Evolutionary conservation across 1,140 invertebrate species (phyloP), one percentile per base, ranked within the genome.

Genomic region (Doryteuthis pealeii): DNA sequence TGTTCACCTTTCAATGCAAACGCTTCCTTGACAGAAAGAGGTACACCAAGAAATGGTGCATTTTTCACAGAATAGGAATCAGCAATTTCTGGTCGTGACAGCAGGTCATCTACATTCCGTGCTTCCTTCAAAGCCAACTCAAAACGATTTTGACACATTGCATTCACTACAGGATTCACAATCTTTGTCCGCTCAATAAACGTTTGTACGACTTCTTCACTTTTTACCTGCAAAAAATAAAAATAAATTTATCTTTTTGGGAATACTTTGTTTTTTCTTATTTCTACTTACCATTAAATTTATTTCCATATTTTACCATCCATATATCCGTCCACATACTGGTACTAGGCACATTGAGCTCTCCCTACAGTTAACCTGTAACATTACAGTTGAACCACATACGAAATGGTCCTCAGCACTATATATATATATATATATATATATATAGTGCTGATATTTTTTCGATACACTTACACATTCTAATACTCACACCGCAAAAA

Each of bases 11-110:
- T 83, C 12, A 83, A 73, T 66, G 74, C 77, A 81, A 88, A 86
- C 30, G 84, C 82, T 77, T 87, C 86, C 74, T 88, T 88, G n/a
- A 84, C 81, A 71, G 86, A 82, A 18, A 86, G 68, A 15, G 87
- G 87, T 22, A 88, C 85, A 28, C 86, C 87, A 54, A 88, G 80
- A 32, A 87, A 78, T 72, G 87, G 87, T 66, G 77, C 79, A 58
- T 82, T 80, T 18, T 77, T 65, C 66, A 79, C 79, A 28, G 81
- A 81, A 67, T 80, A 85, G 65, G 78, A 75, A 8, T 81, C 79
- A 72, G 75, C 62, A 35, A 45, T 65, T 30, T 76, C 58, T 40
- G 71, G 58, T 67, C 66, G 58, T 43, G 77, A 79, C 31, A 88
- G 76, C 15, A 80, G 78, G 10, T 49, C 75, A 73, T 88, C 86